Evolutionary conservation across 1,140 invertebrate species (phyloP).

Genomic region (Heliothis subflexa): DNA sequence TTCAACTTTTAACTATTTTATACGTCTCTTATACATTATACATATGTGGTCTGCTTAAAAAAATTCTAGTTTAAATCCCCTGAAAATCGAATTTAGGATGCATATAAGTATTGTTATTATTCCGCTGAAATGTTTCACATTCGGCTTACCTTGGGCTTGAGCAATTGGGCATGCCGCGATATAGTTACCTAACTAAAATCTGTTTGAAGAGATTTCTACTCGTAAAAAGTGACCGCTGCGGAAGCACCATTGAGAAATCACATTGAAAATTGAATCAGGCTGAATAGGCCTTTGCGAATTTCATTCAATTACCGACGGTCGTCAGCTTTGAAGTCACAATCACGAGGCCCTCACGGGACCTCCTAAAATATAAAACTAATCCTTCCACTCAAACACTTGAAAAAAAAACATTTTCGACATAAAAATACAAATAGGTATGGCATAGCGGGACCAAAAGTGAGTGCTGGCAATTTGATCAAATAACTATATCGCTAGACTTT

Average conservation of each 20-base stretch:
- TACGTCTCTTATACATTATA: no score
- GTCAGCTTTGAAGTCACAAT: conserved; percentile 16
- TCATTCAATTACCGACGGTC: conserved; percentile 5
- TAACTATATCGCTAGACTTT: no score
- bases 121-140: no score
- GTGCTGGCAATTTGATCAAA: no score
- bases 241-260: conserved; percentile 13
- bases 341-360: background rate
- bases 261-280: conserved; percentile 26
- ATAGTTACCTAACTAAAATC: no score
- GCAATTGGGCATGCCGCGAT: no score
- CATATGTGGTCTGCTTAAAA: no score
- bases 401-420: background rate
- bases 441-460: background rate
- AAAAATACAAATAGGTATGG: background rate
- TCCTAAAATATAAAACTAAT: background rate
- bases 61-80: no score
- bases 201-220: background rate
- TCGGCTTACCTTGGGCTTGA: no score
- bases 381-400: background rate
- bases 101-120: no score
- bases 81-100: no score
- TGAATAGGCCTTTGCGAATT: conserved; percentile 15
- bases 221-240: background rate
- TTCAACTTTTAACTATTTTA: no score